Conservation (phyloP, 1,140 invertebrate species). For the Anthonomus grandis region DNA sequence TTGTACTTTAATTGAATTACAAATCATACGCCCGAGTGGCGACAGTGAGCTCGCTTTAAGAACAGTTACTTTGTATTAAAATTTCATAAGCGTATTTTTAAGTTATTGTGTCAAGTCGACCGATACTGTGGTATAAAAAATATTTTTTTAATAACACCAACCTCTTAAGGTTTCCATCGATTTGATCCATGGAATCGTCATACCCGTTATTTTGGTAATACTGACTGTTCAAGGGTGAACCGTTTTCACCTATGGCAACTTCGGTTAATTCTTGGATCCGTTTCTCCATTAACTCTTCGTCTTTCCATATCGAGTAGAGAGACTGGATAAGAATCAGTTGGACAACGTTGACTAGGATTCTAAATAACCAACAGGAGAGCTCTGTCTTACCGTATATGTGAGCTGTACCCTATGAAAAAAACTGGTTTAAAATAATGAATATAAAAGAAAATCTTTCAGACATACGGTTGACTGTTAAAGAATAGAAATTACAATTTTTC, state of each 20-base stretch:
- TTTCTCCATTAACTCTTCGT: constrained; percentile 50
- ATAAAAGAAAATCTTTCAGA: not conserved
- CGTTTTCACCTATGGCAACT: constrained; percentile 40
- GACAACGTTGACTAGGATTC: constrained; percentile 57
- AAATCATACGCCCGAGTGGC: not conserved
- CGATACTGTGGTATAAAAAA: not conserved
- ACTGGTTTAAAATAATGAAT: not conserved
- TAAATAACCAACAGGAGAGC: constrained; percentile 58
- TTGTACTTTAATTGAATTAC: not conserved
- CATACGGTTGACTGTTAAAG: no score
- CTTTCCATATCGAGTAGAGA: constrained; percentile 56
- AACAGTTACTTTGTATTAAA: constrained; percentile 11
- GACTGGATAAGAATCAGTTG: constrained; percentile 61
- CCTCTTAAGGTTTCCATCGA: constrained; percentile 39
- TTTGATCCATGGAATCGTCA: constrained; percentile 40
- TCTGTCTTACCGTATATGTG: constrained; percentile 60
- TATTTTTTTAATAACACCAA: constrained; percentile 15
- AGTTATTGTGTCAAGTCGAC: not conserved
- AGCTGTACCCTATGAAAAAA: constrained; percentile 54
- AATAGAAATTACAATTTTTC: no score
- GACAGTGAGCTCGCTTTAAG: not conserved
- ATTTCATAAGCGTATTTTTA: constrained; percentile 10
- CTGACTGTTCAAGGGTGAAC: constrained; percentile 29
- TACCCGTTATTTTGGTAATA: constrained; percentile 47
- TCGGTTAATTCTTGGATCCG: constrained; percentile 47